phyloP scores from a whole-genome alignment of 2,888 invertebrate species.

The Terebella lapidaria region DNA sequence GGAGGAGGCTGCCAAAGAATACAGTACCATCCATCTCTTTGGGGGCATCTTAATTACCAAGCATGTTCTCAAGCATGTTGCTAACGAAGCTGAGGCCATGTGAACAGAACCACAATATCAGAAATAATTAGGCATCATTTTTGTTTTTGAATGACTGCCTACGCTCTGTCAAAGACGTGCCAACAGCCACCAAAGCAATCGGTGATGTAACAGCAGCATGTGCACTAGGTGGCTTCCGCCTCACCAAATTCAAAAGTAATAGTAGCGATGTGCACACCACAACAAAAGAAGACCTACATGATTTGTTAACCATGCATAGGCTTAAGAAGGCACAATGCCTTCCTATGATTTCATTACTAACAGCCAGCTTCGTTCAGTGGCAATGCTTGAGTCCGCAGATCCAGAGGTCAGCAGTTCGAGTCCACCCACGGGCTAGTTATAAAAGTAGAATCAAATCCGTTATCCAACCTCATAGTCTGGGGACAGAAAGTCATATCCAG shows the following conservation, averaged over 20 bases:
- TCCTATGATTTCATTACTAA: too few relatives aligned
- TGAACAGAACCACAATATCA: too few relatives aligned
- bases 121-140: not conserved
- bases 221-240: not conserved
- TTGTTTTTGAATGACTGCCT: not conserved
- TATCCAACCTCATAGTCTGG: too few relatives aligned
- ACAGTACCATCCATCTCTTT: conserved; percentile 3
- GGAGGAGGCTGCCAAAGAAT: not conserved
- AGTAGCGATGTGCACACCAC: not conserved
- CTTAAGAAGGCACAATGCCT: too few relatives aligned
- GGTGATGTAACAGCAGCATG: not conserved
- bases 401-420: too few relatives aligned
- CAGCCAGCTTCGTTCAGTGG: too few relatives aligned
- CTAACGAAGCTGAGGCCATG: not conserved
- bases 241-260: conserved; percentile 13
- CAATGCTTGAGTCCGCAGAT: too few relatives aligned
- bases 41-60: not conserved
- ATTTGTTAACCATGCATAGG: too few relatives aligned
- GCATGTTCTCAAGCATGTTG: not conserved
- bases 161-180: not conserved
- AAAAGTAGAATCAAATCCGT: too few relatives aligned
- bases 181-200: not conserved
- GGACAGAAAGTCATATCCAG: too few relatives aligned
- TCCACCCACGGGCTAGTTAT: too few relatives aligned
- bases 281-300: not conserved